Percentiles rank a stretch among this genome's conserved stretches.
phyloP scores from a whole-genome alignment of 2,113 vertebrate species.

The Dryoscopus gambensis region DNA sequence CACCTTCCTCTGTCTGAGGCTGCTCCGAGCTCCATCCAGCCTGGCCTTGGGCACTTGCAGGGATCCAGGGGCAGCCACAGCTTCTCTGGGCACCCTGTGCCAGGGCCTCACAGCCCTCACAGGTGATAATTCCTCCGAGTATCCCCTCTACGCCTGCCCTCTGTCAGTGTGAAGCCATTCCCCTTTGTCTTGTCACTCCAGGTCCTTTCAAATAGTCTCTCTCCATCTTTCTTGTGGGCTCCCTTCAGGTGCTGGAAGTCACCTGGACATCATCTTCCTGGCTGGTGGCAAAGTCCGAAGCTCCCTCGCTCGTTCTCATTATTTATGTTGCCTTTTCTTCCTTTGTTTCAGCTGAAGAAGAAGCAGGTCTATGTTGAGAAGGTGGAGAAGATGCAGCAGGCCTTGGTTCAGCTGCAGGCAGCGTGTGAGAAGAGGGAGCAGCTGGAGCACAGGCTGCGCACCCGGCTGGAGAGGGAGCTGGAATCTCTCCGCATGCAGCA shows the following conservation, averaged over 20 bases:
- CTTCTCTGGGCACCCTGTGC: not conserved
- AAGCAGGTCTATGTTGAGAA: constrained; percentile 99
- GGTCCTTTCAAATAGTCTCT: not conserved
- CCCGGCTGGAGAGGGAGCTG: constrained; percentile 90
- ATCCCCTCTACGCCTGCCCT: not conserved
- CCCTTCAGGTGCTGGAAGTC: not conserved
- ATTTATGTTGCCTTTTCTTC: not conserved
- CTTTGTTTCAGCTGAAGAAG: constrained; percentile 87
- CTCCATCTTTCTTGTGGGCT: not conserved
- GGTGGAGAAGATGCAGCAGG: constrained; percentile 98
- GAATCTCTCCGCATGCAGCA: constrained; percentile 94
- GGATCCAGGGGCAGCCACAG: not conserved
- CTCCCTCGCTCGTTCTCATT: fast-evolving
- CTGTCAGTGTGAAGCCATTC: not conserved
- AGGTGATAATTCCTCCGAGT: not conserved
- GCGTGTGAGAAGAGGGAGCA: constrained; percentile 97
- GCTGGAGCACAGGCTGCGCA: constrained; percentile 90
- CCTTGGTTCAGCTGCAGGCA: constrained; percentile 92
- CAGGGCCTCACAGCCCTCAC: fast-evolving
- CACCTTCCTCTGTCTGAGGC: not conserved
- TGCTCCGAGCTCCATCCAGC: fast-evolving
- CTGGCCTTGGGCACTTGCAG: not conserved
- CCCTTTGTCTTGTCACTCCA: not conserved
- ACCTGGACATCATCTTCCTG: not conserved
- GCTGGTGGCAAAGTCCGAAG: not conserved